Evolutionary conservation across 2,888 invertebrate species (phyloP).

Genomic region (Coelopa pilipes): DNA sequence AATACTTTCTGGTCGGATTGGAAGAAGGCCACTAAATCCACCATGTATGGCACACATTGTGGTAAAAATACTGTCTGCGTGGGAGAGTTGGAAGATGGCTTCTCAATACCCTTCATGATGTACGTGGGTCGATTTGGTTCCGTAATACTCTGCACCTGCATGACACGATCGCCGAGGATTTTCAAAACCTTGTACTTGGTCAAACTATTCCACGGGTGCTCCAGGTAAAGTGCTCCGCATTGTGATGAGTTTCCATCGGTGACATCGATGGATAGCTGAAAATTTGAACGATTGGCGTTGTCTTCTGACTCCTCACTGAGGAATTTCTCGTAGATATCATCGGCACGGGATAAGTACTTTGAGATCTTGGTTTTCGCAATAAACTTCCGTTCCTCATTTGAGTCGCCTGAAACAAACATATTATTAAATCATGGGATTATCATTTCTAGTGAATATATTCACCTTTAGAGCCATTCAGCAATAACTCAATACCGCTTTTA

Average conservation of each 20-base stretch:
- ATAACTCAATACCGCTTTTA: conserved; percentile 62
- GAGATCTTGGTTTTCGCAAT: conserved; percentile 66
- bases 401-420: conserved; percentile 56
- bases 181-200: conserved; percentile 64
- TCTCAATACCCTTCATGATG: conserved; percentile 66
- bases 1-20: conserved; percentile 66
- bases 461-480: conserved; percentile 61
- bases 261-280: conserved; percentile 62
- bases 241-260: conserved; percentile 49
- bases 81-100: conserved; percentile 62
- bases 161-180: conserved; percentile 60
- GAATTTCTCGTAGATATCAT: conserved; percentile 63
- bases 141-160: conserved; percentile 65
- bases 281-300: conserved; percentile 46
- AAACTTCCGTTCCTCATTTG: conserved; percentile 61
- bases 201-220: conserved; percentile 64
- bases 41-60: conserved; percentile 65
- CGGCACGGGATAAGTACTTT: conserved; percentile 64
- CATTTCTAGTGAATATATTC: not conserved
- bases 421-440: too few relatives aligned
- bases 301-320: conserved; percentile 41
- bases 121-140: conserved; percentile 57
- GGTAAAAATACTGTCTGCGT: conserved; percentile 64
- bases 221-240: conserved; percentile 52
- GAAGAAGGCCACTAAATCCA: conserved; percentile 61